Evolutionary conservation across 2,797 vertebrate species (phyloP), one percentile per base, ranked within the genome.

Genomic region (Avahi laniger): DNA sequence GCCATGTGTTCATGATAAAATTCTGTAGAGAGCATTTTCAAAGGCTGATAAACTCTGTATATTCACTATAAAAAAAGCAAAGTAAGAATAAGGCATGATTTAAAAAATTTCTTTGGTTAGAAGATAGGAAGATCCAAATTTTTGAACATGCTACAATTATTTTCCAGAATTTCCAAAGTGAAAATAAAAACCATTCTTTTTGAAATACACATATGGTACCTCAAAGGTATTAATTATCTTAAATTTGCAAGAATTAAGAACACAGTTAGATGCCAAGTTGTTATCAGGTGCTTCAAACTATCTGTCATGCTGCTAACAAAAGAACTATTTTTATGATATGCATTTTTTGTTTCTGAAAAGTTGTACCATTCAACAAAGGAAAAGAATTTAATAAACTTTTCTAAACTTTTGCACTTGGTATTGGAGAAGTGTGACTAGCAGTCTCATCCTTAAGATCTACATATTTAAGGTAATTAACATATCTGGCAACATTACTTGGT

Each of bases 171-270:
- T 94, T 95, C 41, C 88, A 97, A 96, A 54, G 54, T 70, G 92
- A 96, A 97, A 97, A 97, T 97, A 81, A 96, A 97, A 82, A 59
- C 14, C 20, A 72, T 80, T 92, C 2, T 90, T 95, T 97, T 87
- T 17, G 86, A 50, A 91, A 96, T 83, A 97, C 73, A 90, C 92
- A 94, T 61, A 72, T 0, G 43, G 87, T 96, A 88, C 69, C 67
- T 86, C 69, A 95, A 94, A 97, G 89, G 88, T 97, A 98, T 96
- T 98, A 97, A 97, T 98, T 98, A 97, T 97, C 67, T 96, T 95
- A 97, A 97, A 95, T 93, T 96, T 98, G 92, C 70, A 97, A 93
- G 87, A 96, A 98, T 97, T 98, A 96, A 97, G 76, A 97, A 69
- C 91, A 91, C 50, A 46, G 72, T 83, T 94, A 91, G 95, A 97